Conservation (phyloP, 2,888 invertebrate species). For the Dorcus hopei region DNA sequence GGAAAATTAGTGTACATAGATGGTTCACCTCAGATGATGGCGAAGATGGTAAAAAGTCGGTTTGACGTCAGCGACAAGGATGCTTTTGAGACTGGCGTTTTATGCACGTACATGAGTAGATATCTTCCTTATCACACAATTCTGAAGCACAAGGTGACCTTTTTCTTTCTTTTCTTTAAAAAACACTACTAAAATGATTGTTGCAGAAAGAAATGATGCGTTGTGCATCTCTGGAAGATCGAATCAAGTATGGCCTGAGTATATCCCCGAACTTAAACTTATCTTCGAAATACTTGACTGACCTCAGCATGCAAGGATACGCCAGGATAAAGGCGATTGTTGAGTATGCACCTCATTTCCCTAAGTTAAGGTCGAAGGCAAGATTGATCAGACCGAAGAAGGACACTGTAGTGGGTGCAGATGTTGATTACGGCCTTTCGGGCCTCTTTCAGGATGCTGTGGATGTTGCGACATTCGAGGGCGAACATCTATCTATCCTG, state of each 20-base stretch:
- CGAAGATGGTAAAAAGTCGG: slow-evolving; percentile 50
- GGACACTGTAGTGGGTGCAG: slow-evolving; percentile 52
- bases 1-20: slow-evolving; percentile 72
- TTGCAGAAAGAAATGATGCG: not conserved
- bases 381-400: slow-evolving; percentile 64
- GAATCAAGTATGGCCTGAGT: slow-evolving; percentile 3
- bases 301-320: slow-evolving; percentile 50
- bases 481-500: slow-evolving; percentile 68
- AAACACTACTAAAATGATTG: too few relatives aligned
- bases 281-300: slow-evolving; percentile 46
- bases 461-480: slow-evolving; percentile 63
- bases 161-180: not conserved
- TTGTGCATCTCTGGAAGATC: slow-evolving; percentile 6
- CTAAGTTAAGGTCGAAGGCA: slow-evolving; percentile 55
- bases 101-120: slow-evolving; percentile 53
- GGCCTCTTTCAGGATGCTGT: slow-evolving; percentile 54
- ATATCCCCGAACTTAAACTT: slow-evolving; percentile 36
- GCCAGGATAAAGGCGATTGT: slow-evolving; percentile 57
- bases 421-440: slow-evolving; percentile 64
- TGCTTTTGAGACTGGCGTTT: slow-evolving; percentile 54
- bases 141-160: slow-evolving; percentile 14
- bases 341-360: slow-evolving; percentile 47
- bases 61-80: slow-evolving; percentile 48
- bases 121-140: slow-evolving; percentile 18
- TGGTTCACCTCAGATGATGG: slow-evolving; percentile 68